phyloP scores from a whole-genome alignment of 2,888 invertebrate genomes.

The Zaprionus bogoriensis region DNA sequence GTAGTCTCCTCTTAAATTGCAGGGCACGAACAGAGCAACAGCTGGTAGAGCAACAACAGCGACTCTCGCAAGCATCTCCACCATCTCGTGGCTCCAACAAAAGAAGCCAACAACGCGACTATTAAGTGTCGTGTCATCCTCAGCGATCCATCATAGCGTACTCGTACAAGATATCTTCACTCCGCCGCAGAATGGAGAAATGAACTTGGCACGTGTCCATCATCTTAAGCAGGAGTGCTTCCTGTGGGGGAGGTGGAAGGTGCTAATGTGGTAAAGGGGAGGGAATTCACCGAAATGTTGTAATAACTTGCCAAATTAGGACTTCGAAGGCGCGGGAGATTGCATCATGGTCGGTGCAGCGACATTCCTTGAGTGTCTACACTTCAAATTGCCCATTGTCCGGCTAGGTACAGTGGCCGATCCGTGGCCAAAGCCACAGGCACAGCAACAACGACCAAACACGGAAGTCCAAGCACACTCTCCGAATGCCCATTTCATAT shows the following conservation, averaged over 20 bases:
- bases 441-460: slow-evolving; percentile 42
- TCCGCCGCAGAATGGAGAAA: slow-evolving; percentile 26
- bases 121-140: slow-evolving; percentile 75
- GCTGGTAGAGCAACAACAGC: slow-evolving; percentile 40
- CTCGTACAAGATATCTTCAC: slow-evolving; percentile 43
- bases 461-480: slow-evolving; percentile 71
- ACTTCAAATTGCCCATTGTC: slow-evolving; percentile 65
- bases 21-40: slow-evolving; percentile 56
- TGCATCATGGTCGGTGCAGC: slow-evolving; percentile 36
- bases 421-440: neutral
- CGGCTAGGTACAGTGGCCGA: neutral
- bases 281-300: slow-evolving; percentile 45
- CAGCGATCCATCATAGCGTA: slow-evolving; percentile 70
- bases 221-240: slow-evolving; percentile 46
- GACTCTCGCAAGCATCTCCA: slow-evolving; percentile 18
- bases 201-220: slow-evolving; percentile 73
- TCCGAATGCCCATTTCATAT: slow-evolving; percentile 75
- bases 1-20: slow-evolving; percentile 68
- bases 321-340: slow-evolving; percentile 37
- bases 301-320: slow-evolving; percentile 67
- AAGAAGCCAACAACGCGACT: slow-evolving; percentile 48
- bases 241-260: slow-evolving; percentile 37
- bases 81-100: slow-evolving; percentile 23
- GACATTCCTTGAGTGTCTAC: slow-evolving; percentile 23
- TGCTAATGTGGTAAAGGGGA: slow-evolving; percentile 38